Evolutionary conservation across 2,113 vertebrate species (phyloP).

Genomic region (Ceyx cyanopectus): DNA sequence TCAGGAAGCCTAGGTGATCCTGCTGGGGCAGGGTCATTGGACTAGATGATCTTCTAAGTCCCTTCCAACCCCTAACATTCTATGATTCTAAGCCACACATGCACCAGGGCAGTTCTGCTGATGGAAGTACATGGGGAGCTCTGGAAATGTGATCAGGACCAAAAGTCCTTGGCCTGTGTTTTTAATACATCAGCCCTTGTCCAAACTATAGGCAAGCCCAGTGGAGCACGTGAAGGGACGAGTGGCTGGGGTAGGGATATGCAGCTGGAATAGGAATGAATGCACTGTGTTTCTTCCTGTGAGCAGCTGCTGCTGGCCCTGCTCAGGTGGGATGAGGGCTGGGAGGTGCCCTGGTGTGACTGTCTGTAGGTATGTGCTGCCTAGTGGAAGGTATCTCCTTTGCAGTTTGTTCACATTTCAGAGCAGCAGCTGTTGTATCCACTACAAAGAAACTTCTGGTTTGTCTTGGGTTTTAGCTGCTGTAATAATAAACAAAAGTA

Average conservation of each 20-base stretch:
- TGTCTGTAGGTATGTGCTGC: neutral
- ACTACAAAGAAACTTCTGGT: neutral
- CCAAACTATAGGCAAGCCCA: neutral
- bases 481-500: neutral
- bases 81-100: no score
- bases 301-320: neutral
- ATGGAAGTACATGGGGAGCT: neutral
- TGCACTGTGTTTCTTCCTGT: accelerated
- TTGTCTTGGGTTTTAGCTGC: neutral
- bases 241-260: no score
- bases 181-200: neutral
- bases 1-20: neutral
- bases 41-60: no score
- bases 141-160: neutral
- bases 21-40: no score
- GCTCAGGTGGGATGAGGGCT: neutral
- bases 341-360: neutral
- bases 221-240: neutral
- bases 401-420: neutral
- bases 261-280: neutral
- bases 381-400: neutral
- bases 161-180: neutral
- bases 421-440: neutral
- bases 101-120: neutral
- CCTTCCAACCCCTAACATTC: no score